A percentile compares a stretch with the other conserved stretches of the same genome.
Evolutionary conservation across 2,888 invertebrate genomes (phyloP).

Genomic region (Apoda limacodes): DNA sequence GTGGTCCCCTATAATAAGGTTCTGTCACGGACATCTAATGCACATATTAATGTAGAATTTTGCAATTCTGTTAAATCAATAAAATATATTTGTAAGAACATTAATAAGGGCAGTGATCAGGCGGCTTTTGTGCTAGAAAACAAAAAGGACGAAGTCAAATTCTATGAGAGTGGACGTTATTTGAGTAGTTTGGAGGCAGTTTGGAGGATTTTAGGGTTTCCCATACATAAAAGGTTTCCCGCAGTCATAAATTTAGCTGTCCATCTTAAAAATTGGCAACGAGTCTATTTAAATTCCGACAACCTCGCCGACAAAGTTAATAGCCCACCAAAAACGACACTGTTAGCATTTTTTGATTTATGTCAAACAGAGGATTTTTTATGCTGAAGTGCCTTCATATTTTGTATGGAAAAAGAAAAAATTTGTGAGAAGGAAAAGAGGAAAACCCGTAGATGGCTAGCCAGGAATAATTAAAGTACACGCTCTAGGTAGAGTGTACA

Average conservation of each 20-base stretch:
- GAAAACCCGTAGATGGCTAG: too few relatives aligned
- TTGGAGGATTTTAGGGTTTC: slow-evolving; percentile 13
- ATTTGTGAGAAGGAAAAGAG: too few relatives aligned
- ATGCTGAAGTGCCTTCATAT: too few relatives aligned
- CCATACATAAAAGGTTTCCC: slow-evolving; percentile 13
- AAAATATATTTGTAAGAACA: slow-evolving; percentile 26
- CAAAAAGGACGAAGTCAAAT: slow-evolving; percentile 18
- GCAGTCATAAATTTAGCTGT: background rate
- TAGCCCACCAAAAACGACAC: slow-evolving; percentile 11
- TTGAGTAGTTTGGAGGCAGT: slow-evolving; percentile 14
- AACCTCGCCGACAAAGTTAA: background rate
- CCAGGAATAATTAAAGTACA: too few relatives aligned
- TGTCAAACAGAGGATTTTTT: slow-evolving; percentile 1
- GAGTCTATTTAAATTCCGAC: background rate
- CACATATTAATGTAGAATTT: slow-evolving; percentile 28
- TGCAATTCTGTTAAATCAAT: slow-evolving; percentile 39
- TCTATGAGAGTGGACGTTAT: too few relatives aligned
- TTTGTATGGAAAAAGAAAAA: too few relatives aligned
- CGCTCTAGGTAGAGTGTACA: too few relatives aligned
- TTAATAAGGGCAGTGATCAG: slow-evolving; percentile 23
- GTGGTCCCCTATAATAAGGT: slow-evolving; percentile 21
- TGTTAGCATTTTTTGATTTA: slow-evolving; percentile 9
- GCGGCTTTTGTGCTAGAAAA: slow-evolving; percentile 19
- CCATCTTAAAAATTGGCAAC: background rate
- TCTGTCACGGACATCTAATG: slow-evolving; percentile 16